Conservation (phyloP, 2,113 vertebrate species). For the Sigmodon hispidus region DNA sequence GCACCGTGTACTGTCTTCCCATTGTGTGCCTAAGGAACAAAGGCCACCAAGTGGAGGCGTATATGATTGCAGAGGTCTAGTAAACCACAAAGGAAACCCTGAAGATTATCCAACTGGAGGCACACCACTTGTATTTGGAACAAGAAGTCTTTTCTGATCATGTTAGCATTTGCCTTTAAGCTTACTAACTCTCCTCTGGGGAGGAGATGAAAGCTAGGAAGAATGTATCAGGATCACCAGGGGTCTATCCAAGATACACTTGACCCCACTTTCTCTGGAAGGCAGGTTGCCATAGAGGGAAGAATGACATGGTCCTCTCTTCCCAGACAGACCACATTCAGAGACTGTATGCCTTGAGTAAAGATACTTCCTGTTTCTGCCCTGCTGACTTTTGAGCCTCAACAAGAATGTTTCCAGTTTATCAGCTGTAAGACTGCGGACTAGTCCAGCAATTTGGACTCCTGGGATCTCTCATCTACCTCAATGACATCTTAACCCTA, state of each 20-base stretch:
- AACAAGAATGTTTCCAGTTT: slow-evolving; percentile 41
- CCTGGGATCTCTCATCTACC: slow-evolving; percentile 35
- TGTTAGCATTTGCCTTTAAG: slow-evolving; percentile 47
- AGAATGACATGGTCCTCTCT: background rate
- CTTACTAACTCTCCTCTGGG: background rate
- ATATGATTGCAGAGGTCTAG: background rate
- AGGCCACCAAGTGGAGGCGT: background rate
- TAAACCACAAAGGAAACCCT: slow-evolving; percentile 20
- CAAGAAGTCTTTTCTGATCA: slow-evolving; percentile 6
- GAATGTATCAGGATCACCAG: background rate
- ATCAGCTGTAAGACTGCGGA: background rate
- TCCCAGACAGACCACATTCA: background rate
- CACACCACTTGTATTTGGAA: background rate
- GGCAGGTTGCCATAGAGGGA: background rate
- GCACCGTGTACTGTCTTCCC: background rate
- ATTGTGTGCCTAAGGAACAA: background rate
- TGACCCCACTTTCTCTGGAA: background rate
- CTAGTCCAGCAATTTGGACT: background rate
- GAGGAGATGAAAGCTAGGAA: background rate
- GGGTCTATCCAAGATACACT: background rate
- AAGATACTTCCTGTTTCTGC: background rate
- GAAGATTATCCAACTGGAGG: slow-evolving; percentile 16
- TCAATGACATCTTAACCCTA: slow-evolving; percentile 51
- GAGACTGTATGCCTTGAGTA: background rate
- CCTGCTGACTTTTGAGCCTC: slow-evolving; percentile 20